Conservation (phyloP, 1,140 invertebrate genomes). For the Maniola jurtina region DNA sequence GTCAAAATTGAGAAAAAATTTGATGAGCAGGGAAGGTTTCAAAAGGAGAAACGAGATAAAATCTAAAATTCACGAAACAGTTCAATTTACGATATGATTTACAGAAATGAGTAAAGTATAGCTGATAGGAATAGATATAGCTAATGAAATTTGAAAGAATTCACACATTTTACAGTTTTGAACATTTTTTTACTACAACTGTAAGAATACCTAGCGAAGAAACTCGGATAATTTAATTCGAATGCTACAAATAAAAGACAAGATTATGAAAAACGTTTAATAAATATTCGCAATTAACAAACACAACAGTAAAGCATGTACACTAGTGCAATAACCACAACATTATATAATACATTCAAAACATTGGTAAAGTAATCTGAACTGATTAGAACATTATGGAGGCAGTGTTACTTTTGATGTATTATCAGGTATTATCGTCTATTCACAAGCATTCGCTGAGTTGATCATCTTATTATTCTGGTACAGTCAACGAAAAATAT, state of each 20-base stretch:
- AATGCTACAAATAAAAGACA: conserved; percentile 31
- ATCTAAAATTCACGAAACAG: no score
- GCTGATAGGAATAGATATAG: no score
- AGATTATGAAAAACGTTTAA: conserved; percentile 58
- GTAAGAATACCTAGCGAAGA: neutral
- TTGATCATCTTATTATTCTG: conserved; percentile 31
- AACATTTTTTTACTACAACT: neutral
- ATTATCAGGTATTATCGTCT: conserved; percentile 43
- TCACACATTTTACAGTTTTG: neutral
- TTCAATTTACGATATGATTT: no score
- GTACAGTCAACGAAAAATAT: neutral
- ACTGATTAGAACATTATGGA: conserved; percentile 19
- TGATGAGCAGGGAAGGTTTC: no score
- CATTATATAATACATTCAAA: neutral
- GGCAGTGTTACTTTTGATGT: conserved; percentile 32
- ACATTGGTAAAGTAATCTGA: neutral
- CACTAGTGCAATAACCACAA: neutral
- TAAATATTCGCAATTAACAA: conserved; percentile 62
- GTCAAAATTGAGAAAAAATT: no score
- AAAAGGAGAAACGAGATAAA: no score
- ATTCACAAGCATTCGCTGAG: conserved; percentile 50
- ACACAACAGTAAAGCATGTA: conserved; percentile 58
- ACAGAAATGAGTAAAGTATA: no score
- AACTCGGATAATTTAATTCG: conserved; percentile 9
- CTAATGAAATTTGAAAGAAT: no score